These are phyloP conservation scores for Nicator chloris DNA, from an alignment of 2,113 vertebrate genomes.

Conservation along the genomic window DNA sequence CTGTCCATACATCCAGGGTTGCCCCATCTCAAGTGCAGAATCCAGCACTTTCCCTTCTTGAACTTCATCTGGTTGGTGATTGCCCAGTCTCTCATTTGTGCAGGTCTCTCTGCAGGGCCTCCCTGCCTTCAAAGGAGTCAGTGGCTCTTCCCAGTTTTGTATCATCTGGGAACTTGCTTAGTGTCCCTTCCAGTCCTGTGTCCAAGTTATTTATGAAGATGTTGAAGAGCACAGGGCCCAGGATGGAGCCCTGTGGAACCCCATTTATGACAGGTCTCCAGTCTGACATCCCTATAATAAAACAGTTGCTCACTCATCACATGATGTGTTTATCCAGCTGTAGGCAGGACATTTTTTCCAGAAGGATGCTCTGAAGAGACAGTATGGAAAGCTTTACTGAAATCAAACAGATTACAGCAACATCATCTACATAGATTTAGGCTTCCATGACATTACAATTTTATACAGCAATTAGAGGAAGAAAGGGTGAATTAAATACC, in stretches of 20 bases:
- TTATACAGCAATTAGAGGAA: background rate
- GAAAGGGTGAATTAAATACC: background rate
- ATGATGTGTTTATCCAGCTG: background rate
- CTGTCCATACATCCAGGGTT: rapidly evolving
- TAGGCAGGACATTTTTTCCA: background rate
- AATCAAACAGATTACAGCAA: background rate
- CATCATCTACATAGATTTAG: background rate
- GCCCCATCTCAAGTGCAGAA: background rate
- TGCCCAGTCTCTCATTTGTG: background rate
- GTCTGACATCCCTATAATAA: background rate
- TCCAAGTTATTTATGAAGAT: background rate
- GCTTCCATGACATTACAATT: background rate
- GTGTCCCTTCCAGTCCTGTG: background rate
- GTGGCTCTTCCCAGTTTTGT: background rate
- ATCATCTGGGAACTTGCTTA: background rate
- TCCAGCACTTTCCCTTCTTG: background rate
- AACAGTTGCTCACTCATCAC: background rate
- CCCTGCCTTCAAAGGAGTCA: background rate
- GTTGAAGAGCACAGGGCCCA: background rate
- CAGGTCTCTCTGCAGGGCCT: rapidly evolving
- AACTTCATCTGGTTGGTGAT: background rate
- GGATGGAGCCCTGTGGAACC: background rate
- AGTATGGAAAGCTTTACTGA: background rate
- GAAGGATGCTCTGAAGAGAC: background rate
- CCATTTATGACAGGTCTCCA: background rate